Base-by-base conservation (phyloP, 1,140 invertebrate species). In the Nasonia vitripennis region DNA sequence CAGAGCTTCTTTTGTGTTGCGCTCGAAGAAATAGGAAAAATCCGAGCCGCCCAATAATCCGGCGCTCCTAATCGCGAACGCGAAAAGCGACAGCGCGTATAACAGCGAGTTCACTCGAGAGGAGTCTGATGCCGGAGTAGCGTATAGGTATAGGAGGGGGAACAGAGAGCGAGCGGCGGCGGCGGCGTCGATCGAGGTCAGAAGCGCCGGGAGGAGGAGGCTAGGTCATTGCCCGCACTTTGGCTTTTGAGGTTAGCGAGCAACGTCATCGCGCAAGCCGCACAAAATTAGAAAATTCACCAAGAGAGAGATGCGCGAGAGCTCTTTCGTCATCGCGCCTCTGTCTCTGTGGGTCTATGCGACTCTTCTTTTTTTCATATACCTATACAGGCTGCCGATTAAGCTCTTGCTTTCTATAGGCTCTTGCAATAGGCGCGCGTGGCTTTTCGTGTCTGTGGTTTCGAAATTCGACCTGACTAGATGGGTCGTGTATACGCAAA, bases 111-210 rank as follows among this genome's bases (percentile, higher is more conserved):
- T 84, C 82, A 75, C 55, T 84, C 41, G 75, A n/a, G 48, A 45
- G 10, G 70, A 71, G 41, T 37, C 74, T 62, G 17, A 6, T 62
- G 41, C 1, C 27, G 27, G 27, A 27, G 27, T 27, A 27, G 27
- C 27, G 41, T 45, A 45, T 45, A 45, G 9, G 17, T 62, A 62
- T 20, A 71, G 80, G 67, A 55, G 71, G 68, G 34, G 55, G 74
- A 1, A 1, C 7, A 41, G 14, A 55, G 10, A 34, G 73, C 74
- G 75, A 79, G 79, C 74, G 86, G 87, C 86, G 81, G 86, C 86
- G 88, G 87, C 89, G 86, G 89, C 88, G 89, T 90, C 90, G 90
- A 93, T 92, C 92, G 92, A 92, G 92, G 92, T 92, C 91, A 92
- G 74, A 86, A 82, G 73, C 80, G 62, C 62, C 87, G 89, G 62